Conservation (phyloP, 2,888 invertebrate genomes). For the Tetrapedia diversipes region DNA sequence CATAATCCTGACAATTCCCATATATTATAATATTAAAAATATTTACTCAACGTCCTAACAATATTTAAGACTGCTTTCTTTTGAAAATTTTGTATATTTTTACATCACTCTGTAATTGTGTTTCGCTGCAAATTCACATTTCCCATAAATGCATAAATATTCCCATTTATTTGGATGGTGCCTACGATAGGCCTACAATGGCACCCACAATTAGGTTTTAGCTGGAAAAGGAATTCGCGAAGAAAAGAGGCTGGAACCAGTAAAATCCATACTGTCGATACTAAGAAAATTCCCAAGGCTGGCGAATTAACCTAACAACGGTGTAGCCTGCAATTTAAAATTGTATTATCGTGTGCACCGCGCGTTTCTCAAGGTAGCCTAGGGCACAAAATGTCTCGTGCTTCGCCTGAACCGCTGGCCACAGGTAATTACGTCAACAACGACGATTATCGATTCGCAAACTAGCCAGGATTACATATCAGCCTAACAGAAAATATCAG, state of each 20-base stretch:
- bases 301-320: conserved; percentile 5
- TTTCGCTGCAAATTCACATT: too few relatives aligned
- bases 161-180: too few relatives aligned
- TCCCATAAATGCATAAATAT: too few relatives aligned
- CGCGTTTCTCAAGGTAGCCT: conserved; percentile 56
- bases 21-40: too few relatives aligned
- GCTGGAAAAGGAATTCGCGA: not conserved
- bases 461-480: conserved; percentile 19
- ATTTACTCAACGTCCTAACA: too few relatives aligned
- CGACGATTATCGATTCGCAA: conserved; percentile 45
- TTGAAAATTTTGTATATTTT: too few relatives aligned
- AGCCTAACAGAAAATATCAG: not conserved
- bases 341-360: conserved; percentile 44
- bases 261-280: not conserved
- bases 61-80: too few relatives aligned
- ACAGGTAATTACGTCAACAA: conserved; percentile 45
- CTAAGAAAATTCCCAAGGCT: conserved; percentile 31
- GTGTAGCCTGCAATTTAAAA: conserved; percentile 35
- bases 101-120: too few relatives aligned
- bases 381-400: conserved; percentile 52
- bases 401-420: conserved; percentile 25
- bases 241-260: not conserved
- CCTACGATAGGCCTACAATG: too few relatives aligned
- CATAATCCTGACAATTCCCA: too few relatives aligned
- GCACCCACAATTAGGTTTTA: too few relatives aligned